phyloP scores from a whole-genome alignment of 35 echinoderm and acorn worm genomes.

The Diadema setosum region DNA sequence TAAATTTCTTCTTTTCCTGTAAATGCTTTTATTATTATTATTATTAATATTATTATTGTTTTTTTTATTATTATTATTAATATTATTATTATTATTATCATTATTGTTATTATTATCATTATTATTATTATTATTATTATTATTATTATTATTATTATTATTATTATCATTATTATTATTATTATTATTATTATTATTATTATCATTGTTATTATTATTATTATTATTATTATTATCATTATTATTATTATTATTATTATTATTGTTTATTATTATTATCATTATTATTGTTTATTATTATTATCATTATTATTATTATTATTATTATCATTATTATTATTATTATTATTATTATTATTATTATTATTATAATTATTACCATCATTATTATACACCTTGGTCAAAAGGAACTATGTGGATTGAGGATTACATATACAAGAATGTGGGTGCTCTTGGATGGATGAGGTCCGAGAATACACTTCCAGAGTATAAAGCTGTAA shows the following conservation, averaged over 20 bases:
- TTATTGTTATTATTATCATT: not conserved
- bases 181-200: not conserved
- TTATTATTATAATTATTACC: not conserved
- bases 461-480: too few species aligned
- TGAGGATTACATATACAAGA: too few species aligned
- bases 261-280: not conserved
- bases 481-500: too few species aligned
- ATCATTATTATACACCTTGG: too few species aligned
- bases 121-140: not conserved
- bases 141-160: not conserved
- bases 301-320: not conserved
- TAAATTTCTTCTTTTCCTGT: not conserved
- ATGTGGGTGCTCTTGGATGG: too few species aligned
- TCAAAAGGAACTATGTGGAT: too few species aligned
- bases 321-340: not conserved
- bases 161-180: not conserved
- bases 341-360: not conserved
- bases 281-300: not conserved
- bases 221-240: not conserved
- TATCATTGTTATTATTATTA: not conserved
- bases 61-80: not conserved
- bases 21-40: not conserved
- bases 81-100: not conserved
- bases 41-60: not conserved
- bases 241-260: not conserved